Base-by-base conservation (phyloP, 2,888 invertebrate genomes). In the Linyphia triangularis region DNA sequence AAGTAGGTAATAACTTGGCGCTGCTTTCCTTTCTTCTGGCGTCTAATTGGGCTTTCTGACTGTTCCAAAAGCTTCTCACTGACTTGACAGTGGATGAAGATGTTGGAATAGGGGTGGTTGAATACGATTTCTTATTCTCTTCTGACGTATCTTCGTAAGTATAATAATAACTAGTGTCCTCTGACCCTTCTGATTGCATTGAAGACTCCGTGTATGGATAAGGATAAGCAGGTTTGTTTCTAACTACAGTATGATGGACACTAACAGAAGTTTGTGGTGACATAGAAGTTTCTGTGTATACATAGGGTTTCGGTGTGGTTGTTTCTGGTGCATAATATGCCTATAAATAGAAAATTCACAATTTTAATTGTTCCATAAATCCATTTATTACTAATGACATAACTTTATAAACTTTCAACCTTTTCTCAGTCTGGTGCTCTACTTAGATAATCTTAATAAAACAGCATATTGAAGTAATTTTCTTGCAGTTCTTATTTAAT, bases 81-180 rank as follows among this genome's bases (percentile, higher is more conserved):
- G 88, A 33, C 37, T 59, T 72, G 4, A 2, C 9, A 1, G 78
- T 70, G n/a, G 72, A 24, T 6, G 69, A 37, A 2, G 70, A 43
- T 10, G 63, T 22, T 13, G 65, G 13, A 13, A 61, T 26, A 2
- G 61, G 28, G n/a, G 82, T 67, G n/a, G 43, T 83, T 1, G 69
- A 28, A 10, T 57, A 13, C 7, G 26, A 24, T n/a, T 28, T 65
- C 13, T 30, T 61, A 2, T 61, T 67, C 33, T 88, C 88, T 65
- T 84, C 89, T 19, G 84, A 84, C 13, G 77, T n/a, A 51, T 89
- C 89, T 79, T 89, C 89, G 22, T 89, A 89, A 19, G 89, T 89
- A 28, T 89, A 89, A 22, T 83, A 84, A 19, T 89, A 89, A 9
- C 77, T 89, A 16, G 78, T 61, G 22, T 89, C 89, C 19, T 84